Evolutionary conservation across 2,113 vertebrate genomes (phyloP).

Genomic region (Spermophilus dauricus): DNA sequence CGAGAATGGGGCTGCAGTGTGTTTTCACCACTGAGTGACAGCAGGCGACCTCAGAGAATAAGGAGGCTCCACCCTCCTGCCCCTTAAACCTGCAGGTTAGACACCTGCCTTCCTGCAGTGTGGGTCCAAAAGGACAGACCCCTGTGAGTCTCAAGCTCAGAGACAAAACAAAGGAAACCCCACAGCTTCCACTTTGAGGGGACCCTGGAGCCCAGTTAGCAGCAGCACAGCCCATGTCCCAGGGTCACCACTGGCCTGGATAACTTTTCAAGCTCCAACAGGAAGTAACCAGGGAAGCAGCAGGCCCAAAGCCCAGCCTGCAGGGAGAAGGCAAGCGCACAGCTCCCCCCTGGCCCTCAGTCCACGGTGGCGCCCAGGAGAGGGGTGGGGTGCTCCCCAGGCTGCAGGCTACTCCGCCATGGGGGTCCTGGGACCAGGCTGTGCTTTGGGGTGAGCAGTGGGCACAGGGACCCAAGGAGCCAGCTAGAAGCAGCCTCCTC

Average conservation of each 20-base stretch:
- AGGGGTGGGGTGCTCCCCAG: too few species aligned
- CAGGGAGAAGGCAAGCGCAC: background rate
- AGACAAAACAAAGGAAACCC: background rate
- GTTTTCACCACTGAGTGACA: background rate
- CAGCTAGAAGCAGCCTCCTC: background rate
- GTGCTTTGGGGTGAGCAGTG: background rate
- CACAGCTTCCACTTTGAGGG: fast-evolving
- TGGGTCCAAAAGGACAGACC: background rate
- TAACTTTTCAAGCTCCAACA: background rate
- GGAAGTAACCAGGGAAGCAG: background rate
- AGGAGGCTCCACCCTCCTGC: too few species aligned
- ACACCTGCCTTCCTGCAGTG: background rate
- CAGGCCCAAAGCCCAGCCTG: background rate
- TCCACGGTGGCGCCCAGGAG: too few species aligned
- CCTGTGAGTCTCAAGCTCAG: background rate
- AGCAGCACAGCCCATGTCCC: background rate
- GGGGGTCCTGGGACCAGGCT: background rate
- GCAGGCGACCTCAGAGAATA: background rate
- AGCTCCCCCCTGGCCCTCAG: too few species aligned
- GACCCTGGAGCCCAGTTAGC: background rate
- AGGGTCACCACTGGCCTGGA: background rate
- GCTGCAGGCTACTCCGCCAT: background rate
- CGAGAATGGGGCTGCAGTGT: background rate
- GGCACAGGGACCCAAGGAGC: background rate
- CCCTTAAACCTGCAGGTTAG: fast-evolving